These are phyloP conservation scores for Blera fallax DNA, from an alignment of 2,888 invertebrate genomes.

Conservation along the genomic window DNA sequence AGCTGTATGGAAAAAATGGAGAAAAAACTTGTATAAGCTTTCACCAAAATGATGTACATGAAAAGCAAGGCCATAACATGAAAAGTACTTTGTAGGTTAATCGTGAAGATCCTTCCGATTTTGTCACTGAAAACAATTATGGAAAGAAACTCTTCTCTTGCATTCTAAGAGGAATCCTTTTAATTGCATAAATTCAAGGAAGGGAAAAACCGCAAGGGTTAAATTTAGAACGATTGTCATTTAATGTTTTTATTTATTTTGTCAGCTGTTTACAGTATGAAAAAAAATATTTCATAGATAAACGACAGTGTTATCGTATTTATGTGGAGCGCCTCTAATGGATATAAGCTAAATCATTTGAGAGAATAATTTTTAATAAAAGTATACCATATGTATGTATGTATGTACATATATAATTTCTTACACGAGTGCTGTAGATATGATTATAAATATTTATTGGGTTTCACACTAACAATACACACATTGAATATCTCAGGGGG, in stretches of 20 bases:
- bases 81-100: constrained; percentile 34
- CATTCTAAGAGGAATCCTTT: not conserved
- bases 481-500: not conserved
- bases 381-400: not conserved
- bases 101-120: constrained; percentile 16
- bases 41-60: constrained; percentile 7
- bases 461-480: not conserved
- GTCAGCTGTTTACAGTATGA: not conserved
- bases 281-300: not conserved
- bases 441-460: not conserved
- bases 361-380: not conserved
- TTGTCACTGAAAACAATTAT: not conserved
- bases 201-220: not conserved
- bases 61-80: constrained; percentile 33
- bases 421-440: not conserved
- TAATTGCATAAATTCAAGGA: not conserved
- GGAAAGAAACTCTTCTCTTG: not conserved
- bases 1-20: not conserved
- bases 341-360: not conserved
- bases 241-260: not conserved
- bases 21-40: constrained; percentile 38
- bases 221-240: not conserved
- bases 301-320: not conserved
- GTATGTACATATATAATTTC: not conserved
- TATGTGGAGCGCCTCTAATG: not conserved